phyloP scores from a whole-genome alignment of 2,113 vertebrate species.

The Poeciliopsis retropinna region DNA sequence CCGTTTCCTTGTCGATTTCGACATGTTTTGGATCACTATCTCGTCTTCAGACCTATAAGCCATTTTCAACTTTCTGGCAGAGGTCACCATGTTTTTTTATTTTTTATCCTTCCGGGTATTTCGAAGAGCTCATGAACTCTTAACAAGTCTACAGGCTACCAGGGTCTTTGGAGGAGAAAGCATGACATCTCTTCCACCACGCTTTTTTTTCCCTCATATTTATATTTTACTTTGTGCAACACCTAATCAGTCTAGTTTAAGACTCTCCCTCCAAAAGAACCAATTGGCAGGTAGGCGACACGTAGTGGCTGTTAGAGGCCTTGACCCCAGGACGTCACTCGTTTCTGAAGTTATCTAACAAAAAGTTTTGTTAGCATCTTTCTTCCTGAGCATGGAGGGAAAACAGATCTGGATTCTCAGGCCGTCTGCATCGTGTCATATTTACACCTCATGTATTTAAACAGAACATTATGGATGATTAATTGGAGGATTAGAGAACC shows the following conservation, averaged over 20 bases:
- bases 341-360: background rate
- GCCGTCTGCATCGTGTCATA: no score
- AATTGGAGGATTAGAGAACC: background rate
- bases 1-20: background rate
- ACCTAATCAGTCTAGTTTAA: background rate
- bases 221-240: background rate
- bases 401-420: background rate
- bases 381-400: background rate
- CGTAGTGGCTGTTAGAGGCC: background rate
- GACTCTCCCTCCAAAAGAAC: background rate
- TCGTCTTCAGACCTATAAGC: background rate
- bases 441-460: background rate
- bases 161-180: background rate
- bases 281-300: background rate
- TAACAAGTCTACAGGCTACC: no score
- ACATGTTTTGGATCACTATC: background rate
- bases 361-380: background rate
- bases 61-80: background rate
- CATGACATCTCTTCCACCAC: background rate
- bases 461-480: background rate
- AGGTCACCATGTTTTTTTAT: no score
- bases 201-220: background rate
- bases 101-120: background rate
- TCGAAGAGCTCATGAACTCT: background rate
- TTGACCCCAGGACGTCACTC: background rate